Evolutionary conservation across 1,140 invertebrate genomes (phyloP).

Genomic region (Sinella curviseta): DNA sequence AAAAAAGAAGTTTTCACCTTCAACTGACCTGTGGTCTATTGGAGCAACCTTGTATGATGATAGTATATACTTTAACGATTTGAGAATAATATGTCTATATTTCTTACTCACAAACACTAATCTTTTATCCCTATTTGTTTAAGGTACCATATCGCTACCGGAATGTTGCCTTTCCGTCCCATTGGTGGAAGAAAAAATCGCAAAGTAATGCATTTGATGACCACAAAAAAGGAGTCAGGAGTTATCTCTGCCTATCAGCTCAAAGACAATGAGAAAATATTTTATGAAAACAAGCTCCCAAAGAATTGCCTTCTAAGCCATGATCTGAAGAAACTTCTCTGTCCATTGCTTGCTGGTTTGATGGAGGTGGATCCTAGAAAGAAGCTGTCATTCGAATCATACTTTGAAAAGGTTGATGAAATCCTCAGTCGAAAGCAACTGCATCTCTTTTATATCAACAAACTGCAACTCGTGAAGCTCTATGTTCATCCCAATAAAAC

Average conservation of each 20-base stretch:
- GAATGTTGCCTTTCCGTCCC: slow-evolving; percentile 87
- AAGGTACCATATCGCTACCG: slow-evolving; percentile 81
- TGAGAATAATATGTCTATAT: not conserved
- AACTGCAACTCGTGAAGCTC: slow-evolving; percentile 67
- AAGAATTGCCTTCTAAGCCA: slow-evolving; percentile 78
- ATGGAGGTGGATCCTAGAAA: slow-evolving; percentile 82
- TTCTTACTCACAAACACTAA: not conserved
- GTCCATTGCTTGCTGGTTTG: slow-evolving; percentile 82
- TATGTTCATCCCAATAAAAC: slow-evolving; percentile 77
- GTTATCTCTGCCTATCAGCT: slow-evolving; percentile 90
- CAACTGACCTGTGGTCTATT: slow-evolving; percentile 87
- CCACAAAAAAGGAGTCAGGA: slow-evolving; percentile 86
- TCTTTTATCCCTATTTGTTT: no score
- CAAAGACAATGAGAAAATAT: slow-evolving; percentile 83
- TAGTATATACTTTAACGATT: no score
- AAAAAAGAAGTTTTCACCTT: slow-evolving; percentile 84
- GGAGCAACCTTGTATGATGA: slow-evolving; percentile 92
- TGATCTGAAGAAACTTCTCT: slow-evolving; percentile 82
- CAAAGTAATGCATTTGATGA: slow-evolving; percentile 92
- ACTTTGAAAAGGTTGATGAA: slow-evolving; percentile 81
- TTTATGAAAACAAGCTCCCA: slow-evolving; percentile 83
- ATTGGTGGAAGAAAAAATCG: slow-evolving; percentile 90
- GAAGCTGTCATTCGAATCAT: slow-evolving; percentile 90
- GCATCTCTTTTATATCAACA: slow-evolving; percentile 78
- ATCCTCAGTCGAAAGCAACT: slow-evolving; percentile 58